These are phyloP conservation scores for Tangara arthus DNA, from an alignment of 2,797 vertebrate species.

Conservation along the genomic window DNA sequence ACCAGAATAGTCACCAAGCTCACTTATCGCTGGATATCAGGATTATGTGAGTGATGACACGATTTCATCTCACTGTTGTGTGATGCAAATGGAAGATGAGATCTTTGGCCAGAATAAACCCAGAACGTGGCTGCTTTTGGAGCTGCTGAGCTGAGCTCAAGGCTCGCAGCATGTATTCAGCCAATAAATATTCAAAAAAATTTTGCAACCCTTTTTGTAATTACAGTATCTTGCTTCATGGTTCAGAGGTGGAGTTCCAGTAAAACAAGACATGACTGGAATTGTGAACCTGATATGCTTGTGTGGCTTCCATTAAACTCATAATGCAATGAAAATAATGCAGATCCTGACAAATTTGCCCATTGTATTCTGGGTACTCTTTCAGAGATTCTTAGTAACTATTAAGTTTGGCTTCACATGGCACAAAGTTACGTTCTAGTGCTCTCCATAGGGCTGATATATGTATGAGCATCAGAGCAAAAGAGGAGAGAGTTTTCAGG, in stretches of 20 bases:
- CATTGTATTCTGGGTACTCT: neutral
- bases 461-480: neutral
- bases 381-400: neutral
- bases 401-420: neutral
- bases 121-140: neutral
- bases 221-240: neutral
- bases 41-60: neutral
- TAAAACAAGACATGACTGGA: neutral
- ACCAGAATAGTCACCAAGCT: neutral
- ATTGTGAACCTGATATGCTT: neutral
- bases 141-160: fast-evolving
- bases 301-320: neutral
- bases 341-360: neutral
- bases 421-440: neutral
- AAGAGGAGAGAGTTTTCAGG: neutral
- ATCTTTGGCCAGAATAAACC: neutral
- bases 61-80: neutral
- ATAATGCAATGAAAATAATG: neutral
- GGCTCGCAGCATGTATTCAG: neutral
- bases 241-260: neutral
- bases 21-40: neutral
- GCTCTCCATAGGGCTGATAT: neutral
- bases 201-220: slow-evolving; percentile 3
- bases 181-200: neutral
- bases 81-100: neutral